Conservation (phyloP, 2,888 invertebrate species). For the Orthosia gracilis region DNA sequence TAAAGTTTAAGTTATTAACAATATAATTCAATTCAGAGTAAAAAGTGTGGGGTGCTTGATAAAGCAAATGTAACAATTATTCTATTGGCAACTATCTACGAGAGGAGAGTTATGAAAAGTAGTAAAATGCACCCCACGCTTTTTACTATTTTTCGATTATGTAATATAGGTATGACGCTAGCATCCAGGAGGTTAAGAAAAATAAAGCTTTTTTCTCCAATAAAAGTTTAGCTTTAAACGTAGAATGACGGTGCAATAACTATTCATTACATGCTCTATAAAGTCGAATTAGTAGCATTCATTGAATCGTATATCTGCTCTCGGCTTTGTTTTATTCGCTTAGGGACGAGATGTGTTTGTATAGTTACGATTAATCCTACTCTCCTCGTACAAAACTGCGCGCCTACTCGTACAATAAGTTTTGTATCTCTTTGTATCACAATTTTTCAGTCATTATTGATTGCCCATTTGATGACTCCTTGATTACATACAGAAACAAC, state of each 20-base stretch:
- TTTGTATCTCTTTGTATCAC: background rate
- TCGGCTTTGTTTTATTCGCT: slow-evolving; percentile 5
- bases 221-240: slow-evolving; percentile 9
- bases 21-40: too few species aligned
- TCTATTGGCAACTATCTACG: too few species aligned
- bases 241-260: slow-evolving; percentile 30
- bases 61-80: too few species aligned
- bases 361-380: background rate
- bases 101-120: too few species aligned
- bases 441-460: background rate
- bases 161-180: too few species aligned
- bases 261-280: slow-evolving; percentile 22
- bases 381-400: background rate
- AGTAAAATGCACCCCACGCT: too few species aligned
- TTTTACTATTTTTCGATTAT: too few species aligned
- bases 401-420: background rate
- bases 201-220: background rate
- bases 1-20: too few species aligned
- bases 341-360: background rate
- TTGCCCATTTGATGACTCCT: background rate
- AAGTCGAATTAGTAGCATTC: slow-evolving; percentile 27
- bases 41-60: too few species aligned
- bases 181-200: background rate
- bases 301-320: slow-evolving; percentile 14
- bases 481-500: too few species aligned